phyloP scores from a whole-genome alignment of 2,113 vertebrate species.

The Platysternon megacephalum region DNA sequence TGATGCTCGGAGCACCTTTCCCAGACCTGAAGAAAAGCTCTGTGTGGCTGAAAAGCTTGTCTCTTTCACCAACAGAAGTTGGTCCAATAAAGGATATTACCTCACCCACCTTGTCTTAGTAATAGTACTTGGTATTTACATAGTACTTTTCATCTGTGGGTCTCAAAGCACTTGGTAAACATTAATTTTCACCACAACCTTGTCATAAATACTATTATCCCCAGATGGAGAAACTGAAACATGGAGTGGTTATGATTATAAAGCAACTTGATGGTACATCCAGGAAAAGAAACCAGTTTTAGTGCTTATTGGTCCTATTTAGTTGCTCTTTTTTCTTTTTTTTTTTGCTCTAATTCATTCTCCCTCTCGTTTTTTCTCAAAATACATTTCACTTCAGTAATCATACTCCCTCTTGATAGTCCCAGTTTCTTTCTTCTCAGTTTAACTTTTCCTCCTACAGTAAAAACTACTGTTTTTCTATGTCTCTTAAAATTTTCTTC shows the following conservation, averaged over 20 bases:
- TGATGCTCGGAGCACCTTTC: background rate
- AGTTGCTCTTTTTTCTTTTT: background rate
- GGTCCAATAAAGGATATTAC: background rate
- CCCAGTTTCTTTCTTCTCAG: fast-evolving
- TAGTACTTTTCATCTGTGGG: background rate
- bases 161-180: constrained; percentile 15
- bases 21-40: background rate
- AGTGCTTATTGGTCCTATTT: background rate
- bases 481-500: background rate
- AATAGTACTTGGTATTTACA: background rate
- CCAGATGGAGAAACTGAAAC: background rate
- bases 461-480: background rate
- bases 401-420: background rate
- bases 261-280: background rate
- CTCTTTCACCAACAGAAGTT: background rate
- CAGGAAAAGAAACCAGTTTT: background rate
- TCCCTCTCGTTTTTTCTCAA: background rate
- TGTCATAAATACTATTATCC: background rate
- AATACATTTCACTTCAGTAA: background rate
- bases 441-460: background rate
- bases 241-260: background rate
- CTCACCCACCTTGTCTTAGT: background rate
- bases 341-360: background rate
- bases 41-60: background rate
- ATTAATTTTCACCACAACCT: background rate